phyloP scores from a whole-genome alignment of 1,140 invertebrate genomes.

The Xylocopa sonorina region DNA sequence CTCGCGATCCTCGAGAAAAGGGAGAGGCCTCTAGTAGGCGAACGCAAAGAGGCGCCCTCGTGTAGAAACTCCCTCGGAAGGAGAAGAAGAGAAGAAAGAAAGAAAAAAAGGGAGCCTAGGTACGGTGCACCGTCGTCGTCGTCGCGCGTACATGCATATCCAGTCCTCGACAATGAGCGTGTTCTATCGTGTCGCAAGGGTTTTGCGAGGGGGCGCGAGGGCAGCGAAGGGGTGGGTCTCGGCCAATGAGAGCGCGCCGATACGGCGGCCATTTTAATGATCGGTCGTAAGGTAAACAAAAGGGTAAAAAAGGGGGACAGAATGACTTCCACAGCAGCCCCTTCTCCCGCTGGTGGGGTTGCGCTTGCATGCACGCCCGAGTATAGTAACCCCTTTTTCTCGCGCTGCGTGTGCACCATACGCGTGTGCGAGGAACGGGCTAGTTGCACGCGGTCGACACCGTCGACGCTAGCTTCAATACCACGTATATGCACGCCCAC shows the following conservation, averaged over 20 bases:
- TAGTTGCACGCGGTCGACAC: slow-evolving; percentile 26
- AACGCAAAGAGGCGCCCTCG: slow-evolving; percentile 41
- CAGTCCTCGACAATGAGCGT: slow-evolving; percentile 68
- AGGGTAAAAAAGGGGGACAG: slow-evolving; percentile 71
- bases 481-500: slow-evolving; percentile 73
- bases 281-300: slow-evolving; percentile 81
- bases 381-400: slow-evolving; percentile 75
- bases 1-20: slow-evolving; percentile 37
- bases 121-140: slow-evolving; percentile 46
- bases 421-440: slow-evolving; percentile 5
- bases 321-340: slow-evolving; percentile 81
- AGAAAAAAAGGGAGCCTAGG: slow-evolving; percentile 29
- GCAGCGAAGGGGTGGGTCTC: slow-evolving; percentile 67
- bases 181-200: slow-evolving; percentile 70
- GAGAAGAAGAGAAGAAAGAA: too few species aligned
- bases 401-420: slow-evolving; percentile 24
- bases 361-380: slow-evolving; percentile 50
- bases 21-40: slow-evolving; percentile 24
- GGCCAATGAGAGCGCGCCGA: slow-evolving; percentile 78
- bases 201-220: slow-evolving; percentile 52
- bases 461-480: slow-evolving; percentile 36
- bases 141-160: slow-evolving; percentile 2
- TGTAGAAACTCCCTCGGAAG: slow-evolving; percentile 16
- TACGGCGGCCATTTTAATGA: slow-evolving; percentile 83
- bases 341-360: slow-evolving; percentile 64